Base-by-base conservation (phyloP, 2,113 vertebrate genomes). In the Sebastes schlegelii region DNA sequence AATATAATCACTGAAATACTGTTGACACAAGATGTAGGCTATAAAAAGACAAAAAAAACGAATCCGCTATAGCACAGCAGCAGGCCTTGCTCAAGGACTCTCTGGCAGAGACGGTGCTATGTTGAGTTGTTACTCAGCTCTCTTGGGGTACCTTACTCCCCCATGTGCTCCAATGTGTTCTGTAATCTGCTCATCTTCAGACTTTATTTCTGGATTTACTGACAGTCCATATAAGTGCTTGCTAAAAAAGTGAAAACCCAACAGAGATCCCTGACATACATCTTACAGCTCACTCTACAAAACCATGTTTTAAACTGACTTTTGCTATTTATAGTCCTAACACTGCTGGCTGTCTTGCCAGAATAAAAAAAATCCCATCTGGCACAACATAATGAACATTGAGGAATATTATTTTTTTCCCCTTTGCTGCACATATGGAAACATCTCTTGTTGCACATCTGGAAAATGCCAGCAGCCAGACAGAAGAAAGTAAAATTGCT, bases 361-460 rank as follows among this genome's bases (percentile, higher is more conserved):
- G 54, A 85, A 65, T 72, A 1, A 23, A 9, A 79, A 79, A 77
- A 61, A 26, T 74, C 48, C 23, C 74, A 61, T 67, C n/a, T 70
- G 69, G 80, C 43, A 62, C 43, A 69, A 62, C 45, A 69, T 74
- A 71, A 77, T 86, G 58, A 74, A 88, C 83, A 78, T 2, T 8
- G 45, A 71, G 65, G 73, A 70, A 86, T 86, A 81, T 86, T 77
- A 65, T 77, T 66, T 78, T 89, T 79, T 88, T 85, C 51, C 21
- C 42, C 48, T 45, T 19, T 66, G 61, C 83, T 70, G 77, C 86
- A 95, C 93, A 95, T 95, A 92, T 95, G 94, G 92, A 90, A 96
- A 92, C 91, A 78, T 93, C 90, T 95, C 88, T 86, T 82, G 51
- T 71, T 88, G 71, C 85, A 95, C 95, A 96, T 96, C 94, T 96